These are phyloP conservation scores for Phrixothrix hirtus DNA, from an alignment of 2,888 invertebrate species.

Conservation along the genomic window DNA sequence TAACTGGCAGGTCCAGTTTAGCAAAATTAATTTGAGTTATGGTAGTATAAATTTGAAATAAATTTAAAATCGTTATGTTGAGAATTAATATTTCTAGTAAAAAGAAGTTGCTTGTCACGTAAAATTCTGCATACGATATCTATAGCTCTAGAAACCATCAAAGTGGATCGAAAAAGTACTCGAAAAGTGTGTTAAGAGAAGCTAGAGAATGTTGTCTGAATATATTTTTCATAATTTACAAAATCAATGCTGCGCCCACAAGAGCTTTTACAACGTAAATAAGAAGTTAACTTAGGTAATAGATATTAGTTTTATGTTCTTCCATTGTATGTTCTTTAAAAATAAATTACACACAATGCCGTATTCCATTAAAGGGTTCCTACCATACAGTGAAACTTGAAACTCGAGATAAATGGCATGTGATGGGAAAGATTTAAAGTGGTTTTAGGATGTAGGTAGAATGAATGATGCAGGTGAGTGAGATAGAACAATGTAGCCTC, in stretches of 20 bases:
- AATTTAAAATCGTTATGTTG: no score
- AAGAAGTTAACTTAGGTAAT: no score
- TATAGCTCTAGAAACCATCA: not conserved
- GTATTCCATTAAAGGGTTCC: slow-evolving; percentile 19
- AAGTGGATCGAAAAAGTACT: not conserved
- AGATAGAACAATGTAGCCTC: slow-evolving; percentile 20
- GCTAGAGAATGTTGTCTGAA: slow-evolving; percentile 2
- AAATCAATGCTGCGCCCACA: no score
- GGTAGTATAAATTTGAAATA: no score
- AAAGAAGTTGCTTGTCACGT: no score
- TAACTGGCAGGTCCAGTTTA: no score
- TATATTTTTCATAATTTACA: not conserved
- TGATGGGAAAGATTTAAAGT: slow-evolving; percentile 28
- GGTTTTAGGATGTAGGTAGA: slow-evolving; percentile 23
- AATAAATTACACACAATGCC: slow-evolving; percentile 17
- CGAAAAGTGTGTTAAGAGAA: slow-evolving; percentile 4
- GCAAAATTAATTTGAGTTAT: no score
- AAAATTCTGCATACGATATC: no score
- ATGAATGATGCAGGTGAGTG: slow-evolving; percentile 23
- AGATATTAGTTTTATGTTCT: not conserved
- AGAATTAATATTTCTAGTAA: no score
- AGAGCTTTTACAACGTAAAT: no score
- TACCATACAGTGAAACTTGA: slow-evolving; percentile 17
- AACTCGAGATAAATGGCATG: slow-evolving; percentile 20
- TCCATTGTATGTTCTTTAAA: not conserved